These are phyloP conservation scores for Eremobia ochroleuca DNA, from an alignment of 2,888 invertebrate species.

Conservation along the genomic window DNA sequence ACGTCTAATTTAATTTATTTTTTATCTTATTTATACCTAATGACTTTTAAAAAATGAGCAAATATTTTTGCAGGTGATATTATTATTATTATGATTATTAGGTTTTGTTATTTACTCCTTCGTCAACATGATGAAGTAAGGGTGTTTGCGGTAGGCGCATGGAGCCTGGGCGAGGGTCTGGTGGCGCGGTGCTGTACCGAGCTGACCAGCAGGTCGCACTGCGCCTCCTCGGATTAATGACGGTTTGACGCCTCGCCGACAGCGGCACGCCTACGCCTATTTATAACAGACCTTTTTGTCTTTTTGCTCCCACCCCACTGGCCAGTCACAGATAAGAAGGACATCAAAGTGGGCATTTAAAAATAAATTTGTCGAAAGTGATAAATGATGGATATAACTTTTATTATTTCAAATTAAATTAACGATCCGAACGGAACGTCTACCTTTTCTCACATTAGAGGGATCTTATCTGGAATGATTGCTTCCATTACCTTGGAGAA, in stretches of 20 bases:
- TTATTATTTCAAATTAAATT: constrained; percentile 91
- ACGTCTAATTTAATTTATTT: constrained; percentile 75
- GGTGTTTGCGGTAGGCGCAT: neutral
- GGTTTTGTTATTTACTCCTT: constrained; percentile 17
- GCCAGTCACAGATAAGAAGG: constrained; percentile 87
- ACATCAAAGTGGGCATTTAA: constrained; percentile 89
- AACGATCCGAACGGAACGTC: constrained; percentile 88
- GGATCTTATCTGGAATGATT: constrained; percentile 90
- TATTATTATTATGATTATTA: too few relatives aligned
- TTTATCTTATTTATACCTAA: constrained; percentile 64
- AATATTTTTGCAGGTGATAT: constrained; percentile 45
- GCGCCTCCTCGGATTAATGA: constrained; percentile 72
- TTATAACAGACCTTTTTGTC: constrained; percentile 79
- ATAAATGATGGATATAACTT: constrained; percentile 90
- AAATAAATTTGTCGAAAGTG: constrained; percentile 91
- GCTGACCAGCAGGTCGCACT: constrained; percentile 39
- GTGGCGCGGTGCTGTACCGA: constrained; percentile 3
- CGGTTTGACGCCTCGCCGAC: constrained; percentile 81
- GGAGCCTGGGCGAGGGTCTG: neutral
- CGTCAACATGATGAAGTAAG: neutral
- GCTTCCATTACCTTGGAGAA: constrained; percentile 90
- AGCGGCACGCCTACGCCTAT: constrained; percentile 85
- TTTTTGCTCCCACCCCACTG: constrained; percentile 80
- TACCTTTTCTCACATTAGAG: constrained; percentile 91
- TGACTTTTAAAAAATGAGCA: constrained; percentile 45